Conservation (phyloP, 2,888 invertebrate species). For the Mesopsocus fuscifrons region DNA sequence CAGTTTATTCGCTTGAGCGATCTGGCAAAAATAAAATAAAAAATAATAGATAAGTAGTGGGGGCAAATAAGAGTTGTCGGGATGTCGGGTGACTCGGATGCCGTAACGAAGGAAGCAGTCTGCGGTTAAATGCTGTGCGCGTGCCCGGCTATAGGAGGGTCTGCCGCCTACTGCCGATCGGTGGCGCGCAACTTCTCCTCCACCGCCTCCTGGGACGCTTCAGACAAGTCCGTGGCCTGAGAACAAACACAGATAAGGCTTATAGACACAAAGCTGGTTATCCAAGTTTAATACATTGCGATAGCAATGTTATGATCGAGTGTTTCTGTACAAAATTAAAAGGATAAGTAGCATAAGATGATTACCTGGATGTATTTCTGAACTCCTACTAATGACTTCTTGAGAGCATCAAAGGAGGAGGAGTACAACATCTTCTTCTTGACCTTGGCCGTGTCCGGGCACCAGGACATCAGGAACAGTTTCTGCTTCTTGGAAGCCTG, state of each 20-base stretch:
- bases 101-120: too few relatives aligned
- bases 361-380: constrained; percentile 83
- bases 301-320: too few relatives aligned
- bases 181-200: constrained; percentile 88
- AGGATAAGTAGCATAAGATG: too few relatives aligned
- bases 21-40: too few relatives aligned
- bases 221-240: constrained; percentile 81
- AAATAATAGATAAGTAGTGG: too few relatives aligned
- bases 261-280: too few relatives aligned
- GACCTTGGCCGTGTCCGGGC: constrained; percentile 92
- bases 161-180: constrained; percentile 60
- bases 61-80: too few relatives aligned
- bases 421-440: constrained; percentile 64
- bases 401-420: constrained; percentile 95
- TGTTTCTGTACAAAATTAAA: too few relatives aligned
- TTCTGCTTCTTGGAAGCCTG: constrained; percentile 91
- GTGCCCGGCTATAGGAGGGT: too few relatives aligned
- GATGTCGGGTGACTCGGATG: too few relatives aligned
- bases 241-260: constrained; percentile 11
- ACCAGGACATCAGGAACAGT: constrained; percentile 95
- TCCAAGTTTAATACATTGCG: background rate
- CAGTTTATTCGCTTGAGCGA: too few relatives aligned
- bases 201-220: constrained; percentile 83
- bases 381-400: constrained; percentile 89
- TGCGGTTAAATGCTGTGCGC: too few relatives aligned